Conservation (phyloP, 2,888 invertebrate genomes). For the Drosophila prolongata region DNA sequence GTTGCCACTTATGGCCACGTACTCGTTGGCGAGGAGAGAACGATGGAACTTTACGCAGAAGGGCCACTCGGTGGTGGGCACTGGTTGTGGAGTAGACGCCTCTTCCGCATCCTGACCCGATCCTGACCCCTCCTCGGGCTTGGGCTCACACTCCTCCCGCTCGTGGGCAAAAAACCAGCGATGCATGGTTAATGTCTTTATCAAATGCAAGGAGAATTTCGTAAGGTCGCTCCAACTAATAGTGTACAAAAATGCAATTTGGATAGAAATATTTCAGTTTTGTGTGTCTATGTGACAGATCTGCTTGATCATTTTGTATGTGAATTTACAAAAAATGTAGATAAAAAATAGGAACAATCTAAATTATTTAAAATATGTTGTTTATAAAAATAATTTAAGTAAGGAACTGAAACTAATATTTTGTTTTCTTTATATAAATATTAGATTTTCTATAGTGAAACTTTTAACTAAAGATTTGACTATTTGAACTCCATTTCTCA, state of each 20-base stretch:
- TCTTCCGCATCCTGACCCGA: slow-evolving; percentile 14
- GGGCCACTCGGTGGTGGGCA: slow-evolving; percentile 81
- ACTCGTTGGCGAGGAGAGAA: slow-evolving; percentile 86
- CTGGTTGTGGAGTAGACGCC: slow-evolving; percentile 61
- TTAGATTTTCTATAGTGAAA: too few species aligned
- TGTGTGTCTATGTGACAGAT: slow-evolving; percentile 7
- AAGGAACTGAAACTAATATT: too few species aligned
- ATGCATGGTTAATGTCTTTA: slow-evolving; percentile 85
- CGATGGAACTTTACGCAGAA: slow-evolving; percentile 85
- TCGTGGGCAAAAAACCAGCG: slow-evolving; percentile 89
- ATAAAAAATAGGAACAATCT: too few species aligned
- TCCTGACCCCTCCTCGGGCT: not conserved
- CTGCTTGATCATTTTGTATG: not conserved
- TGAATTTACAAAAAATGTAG: too few species aligned
- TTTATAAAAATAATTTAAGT: too few species aligned
- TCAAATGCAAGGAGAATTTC: slow-evolving; percentile 22
- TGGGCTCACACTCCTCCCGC: slow-evolving; percentile 62
- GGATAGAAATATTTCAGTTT: slow-evolving; percentile 1
- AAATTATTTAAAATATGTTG: too few species aligned
- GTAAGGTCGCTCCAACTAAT: not conserved
- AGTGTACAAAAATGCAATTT: slow-evolving; percentile 5
- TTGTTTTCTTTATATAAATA: too few species aligned
- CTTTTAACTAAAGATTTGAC: too few species aligned
- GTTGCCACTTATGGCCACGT: slow-evolving; percentile 89
- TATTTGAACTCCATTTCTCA: too few species aligned